Evolutionary conservation across 2,888 invertebrate species (phyloP).

Genomic region (Adelognathus sp.): DNA sequence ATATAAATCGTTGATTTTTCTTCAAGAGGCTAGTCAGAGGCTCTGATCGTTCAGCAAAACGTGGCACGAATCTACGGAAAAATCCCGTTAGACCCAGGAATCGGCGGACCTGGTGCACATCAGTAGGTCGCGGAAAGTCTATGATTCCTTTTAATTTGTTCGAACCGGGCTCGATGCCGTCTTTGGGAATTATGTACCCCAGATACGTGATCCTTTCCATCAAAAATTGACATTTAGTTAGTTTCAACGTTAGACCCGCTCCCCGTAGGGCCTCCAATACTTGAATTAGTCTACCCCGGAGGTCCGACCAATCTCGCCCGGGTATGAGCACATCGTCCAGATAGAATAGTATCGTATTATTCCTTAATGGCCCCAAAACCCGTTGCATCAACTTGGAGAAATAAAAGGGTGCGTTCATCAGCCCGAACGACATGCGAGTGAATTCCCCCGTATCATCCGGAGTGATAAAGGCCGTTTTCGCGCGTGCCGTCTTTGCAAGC

Average conservation of each 20-base stretch:
- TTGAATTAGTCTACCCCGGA: conserved; percentile 16
- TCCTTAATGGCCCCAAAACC: conserved; percentile 50
- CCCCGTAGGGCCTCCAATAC: conserved; percentile 35
- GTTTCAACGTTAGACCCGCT: conserved; percentile 46
- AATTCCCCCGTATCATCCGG: conserved; percentile 75
- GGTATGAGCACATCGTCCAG: conserved; percentile 66
- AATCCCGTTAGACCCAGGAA: conserved; percentile 60
- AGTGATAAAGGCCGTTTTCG: conserved; percentile 75
- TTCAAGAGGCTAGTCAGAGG: conserved; percentile 53
- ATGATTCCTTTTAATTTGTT: conserved; percentile 48
- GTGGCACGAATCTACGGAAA: conserved; percentile 57
- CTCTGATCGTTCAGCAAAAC: conserved; percentile 54
- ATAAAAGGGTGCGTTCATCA: conserved; percentile 75
- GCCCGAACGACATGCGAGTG: conserved; percentile 76
- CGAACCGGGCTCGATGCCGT: conserved; percentile 53
- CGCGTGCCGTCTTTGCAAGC: conserved; percentile 66
- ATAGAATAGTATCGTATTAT: conserved; percentile 39
- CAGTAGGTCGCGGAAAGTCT: conserved; percentile 45
- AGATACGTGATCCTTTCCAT: conserved; percentile 43
- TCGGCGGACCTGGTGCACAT: conserved; percentile 56
- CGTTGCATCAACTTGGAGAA: conserved; percentile 75
- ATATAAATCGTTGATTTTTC: conserved; percentile 49
- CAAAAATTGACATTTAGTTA: conserved; percentile 56
- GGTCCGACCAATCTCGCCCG: conserved; percentile 54
- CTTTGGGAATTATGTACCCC: conserved; percentile 49